phyloP scores from a whole-genome alignment of 2,797 vertebrate genomes.

The Poecilia velifera region DNA sequence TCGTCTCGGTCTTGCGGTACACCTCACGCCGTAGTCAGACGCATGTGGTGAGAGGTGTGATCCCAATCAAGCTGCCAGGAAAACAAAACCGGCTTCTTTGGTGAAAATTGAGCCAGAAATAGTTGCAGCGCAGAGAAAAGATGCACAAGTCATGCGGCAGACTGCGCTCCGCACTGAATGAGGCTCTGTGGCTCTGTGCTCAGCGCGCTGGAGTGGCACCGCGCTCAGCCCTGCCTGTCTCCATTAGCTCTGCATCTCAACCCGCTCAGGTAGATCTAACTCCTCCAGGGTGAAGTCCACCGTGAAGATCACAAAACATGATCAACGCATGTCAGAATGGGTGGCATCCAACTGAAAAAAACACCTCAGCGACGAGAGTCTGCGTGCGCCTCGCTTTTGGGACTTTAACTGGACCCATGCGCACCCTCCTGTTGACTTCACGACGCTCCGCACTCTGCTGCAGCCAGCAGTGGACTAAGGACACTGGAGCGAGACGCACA shows the following conservation, averaged over 20 bases:
- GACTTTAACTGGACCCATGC: conserved; percentile 8
- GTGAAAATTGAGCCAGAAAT: conserved; percentile 3
- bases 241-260: conserved; percentile 51
- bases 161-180: conserved; percentile 28
- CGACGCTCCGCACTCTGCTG: conserved; percentile 52
- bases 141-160: conserved; percentile 39
- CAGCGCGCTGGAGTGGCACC: conserved; percentile 46
- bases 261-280: conserved; percentile 49
- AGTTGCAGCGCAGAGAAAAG: conserved; percentile 18
- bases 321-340: conserved; percentile 9
- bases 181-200: conserved; percentile 30
- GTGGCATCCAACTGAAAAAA: background rate
- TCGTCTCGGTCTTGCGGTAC: conserved; percentile 50
- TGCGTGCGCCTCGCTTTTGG: conserved; percentile 1
- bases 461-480: conserved; percentile 51
- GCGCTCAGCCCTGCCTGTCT: conserved; percentile 50
- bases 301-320: background rate
- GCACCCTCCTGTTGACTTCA: conserved; percentile 58
- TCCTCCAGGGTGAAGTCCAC: background rate
- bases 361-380: background rate
- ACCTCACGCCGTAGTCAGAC: conserved; percentile 50
- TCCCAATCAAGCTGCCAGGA: conserved; percentile 28
- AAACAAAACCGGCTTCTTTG: conserved; percentile 15
- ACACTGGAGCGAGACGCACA: conserved; percentile 56
- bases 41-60: conserved; percentile 54